Evolutionary conservation across 53 echinoderm and acorn worm genomes (phyloP).

Genomic region (Glandiceps talaboti): DNA sequence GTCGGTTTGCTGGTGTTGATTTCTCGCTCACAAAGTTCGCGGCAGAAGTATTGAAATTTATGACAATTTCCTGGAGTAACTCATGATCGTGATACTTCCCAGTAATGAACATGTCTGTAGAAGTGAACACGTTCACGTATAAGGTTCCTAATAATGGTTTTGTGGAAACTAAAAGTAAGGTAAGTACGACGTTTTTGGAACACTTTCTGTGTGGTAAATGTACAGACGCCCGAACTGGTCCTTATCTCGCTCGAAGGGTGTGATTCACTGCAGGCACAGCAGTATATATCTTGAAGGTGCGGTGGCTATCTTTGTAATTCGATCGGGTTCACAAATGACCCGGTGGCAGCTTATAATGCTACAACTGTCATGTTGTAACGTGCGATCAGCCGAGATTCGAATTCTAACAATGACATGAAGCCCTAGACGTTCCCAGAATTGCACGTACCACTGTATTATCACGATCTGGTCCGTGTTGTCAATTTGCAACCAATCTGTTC

Average conservation of each 20-base stretch:
- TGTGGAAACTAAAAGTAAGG: constrained; percentile 59
- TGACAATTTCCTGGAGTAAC: background rate
- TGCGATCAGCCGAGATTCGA: no score
- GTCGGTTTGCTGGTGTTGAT: background rate
- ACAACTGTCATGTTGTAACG: no score
- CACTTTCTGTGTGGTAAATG: no score
- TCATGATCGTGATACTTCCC: background rate
- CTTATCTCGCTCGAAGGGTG: background rate
- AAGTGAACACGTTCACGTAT: background rate
- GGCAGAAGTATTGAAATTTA: background rate
- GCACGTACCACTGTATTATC: no score
- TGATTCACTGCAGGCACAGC: background rate
- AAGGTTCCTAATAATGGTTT: constrained; percentile 15
- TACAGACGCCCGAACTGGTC: no score
- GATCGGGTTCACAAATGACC: no score
- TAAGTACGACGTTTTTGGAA: constrained; percentile 15
- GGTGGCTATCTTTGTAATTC: background rate
- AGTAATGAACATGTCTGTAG: background rate
- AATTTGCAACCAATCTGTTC: no score
- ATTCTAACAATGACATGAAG: no score
- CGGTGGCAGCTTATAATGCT: no score
- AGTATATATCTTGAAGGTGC: background rate
- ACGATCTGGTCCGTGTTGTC: no score
- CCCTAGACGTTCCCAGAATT: no score
- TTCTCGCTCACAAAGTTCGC: background rate